Percentiles rank a stretch among this genome's conserved stretches.
phyloP scores from a whole-genome alignment of 2,888 invertebrate species.

The Onthophagus sagittarius region DNA sequence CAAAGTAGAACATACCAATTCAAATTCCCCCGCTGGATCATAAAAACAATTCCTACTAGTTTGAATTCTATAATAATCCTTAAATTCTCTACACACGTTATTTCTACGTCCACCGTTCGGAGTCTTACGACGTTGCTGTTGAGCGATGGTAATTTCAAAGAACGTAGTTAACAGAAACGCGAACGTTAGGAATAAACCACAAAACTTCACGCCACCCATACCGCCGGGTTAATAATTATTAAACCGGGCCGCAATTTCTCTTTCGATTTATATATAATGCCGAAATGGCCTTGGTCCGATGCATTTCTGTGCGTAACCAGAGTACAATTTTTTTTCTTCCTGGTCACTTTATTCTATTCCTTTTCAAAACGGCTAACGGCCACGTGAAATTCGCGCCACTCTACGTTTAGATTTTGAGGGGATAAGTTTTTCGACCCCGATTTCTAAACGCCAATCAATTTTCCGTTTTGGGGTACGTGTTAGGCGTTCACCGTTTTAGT shows the following conservation, averaged over 20 bases:
- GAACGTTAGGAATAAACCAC: constrained; percentile 10
- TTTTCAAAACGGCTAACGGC: neutral
- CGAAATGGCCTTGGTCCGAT: constrained; percentile 16
- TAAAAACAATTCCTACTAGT: constrained; percentile 44
- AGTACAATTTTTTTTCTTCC: neutral
- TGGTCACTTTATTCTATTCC: neutral
- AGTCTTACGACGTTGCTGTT: neutral
- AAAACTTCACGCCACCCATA: constrained; percentile 14
- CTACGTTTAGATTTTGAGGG: neutral
- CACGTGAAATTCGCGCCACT: neutral
- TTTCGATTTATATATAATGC: constrained; percentile 22
- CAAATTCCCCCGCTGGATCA: constrained; percentile 39
- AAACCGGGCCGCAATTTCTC: constrained; percentile 12
- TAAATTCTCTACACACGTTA: constrained; percentile 43
- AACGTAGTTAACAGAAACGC: neutral
- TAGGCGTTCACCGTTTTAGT: neutral
- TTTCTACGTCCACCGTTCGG: constrained; percentile 25
- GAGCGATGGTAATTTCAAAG: neutral
- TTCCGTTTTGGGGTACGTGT: too few species aligned
- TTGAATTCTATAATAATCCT: constrained; percentile 43
- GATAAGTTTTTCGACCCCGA: neutral
- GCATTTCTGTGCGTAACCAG: neutral
- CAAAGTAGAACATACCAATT: constrained; percentile 37
- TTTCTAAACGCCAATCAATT: neutral
- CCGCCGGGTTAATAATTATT: constrained; percentile 16